A percentile compares a stretch with the other conserved stretches of the same genome.
Conservation (phyloP, 2,888 invertebrate species). For the Steinernema carpocapsae region DNA sequence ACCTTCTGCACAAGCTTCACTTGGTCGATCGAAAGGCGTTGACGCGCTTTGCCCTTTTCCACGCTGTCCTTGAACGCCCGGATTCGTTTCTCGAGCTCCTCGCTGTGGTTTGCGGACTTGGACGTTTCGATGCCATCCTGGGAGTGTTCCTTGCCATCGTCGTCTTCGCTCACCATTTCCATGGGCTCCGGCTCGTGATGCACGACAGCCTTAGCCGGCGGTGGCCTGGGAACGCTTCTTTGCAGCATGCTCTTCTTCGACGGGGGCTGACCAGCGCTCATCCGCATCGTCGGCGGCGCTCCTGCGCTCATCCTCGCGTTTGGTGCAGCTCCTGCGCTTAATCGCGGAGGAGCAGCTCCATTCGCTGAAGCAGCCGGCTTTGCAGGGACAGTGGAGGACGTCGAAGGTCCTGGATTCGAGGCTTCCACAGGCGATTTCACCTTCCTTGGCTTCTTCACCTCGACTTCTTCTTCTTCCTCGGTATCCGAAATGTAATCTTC, state of each 20-base stretch:
- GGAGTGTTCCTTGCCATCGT: background rate
- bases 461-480: background rate
- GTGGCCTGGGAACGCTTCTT: background rate
- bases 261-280: background rate
- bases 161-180: background rate
- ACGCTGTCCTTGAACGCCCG: conserved; percentile 14
- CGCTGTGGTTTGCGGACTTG: background rate
- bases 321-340: background rate
- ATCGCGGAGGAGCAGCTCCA: background rate
- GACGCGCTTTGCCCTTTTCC: background rate
- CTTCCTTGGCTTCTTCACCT: conserved; percentile 1
- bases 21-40: background rate
- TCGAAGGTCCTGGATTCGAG: background rate
- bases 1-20: background rate
- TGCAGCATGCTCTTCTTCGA: background rate
- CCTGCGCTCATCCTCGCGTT: background rate
- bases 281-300: background rate
- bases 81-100: background rate
- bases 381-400: background rate
- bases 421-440: background rate
- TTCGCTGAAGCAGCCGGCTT: background rate
- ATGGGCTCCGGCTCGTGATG: background rate
- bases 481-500: background rate
- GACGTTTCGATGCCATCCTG: background rate
- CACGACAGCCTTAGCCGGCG: background rate